These are phyloP conservation scores for Ennomos quercinarius DNA, from an alignment of 2,888 invertebrate species.

Conservation along the genomic window DNA sequence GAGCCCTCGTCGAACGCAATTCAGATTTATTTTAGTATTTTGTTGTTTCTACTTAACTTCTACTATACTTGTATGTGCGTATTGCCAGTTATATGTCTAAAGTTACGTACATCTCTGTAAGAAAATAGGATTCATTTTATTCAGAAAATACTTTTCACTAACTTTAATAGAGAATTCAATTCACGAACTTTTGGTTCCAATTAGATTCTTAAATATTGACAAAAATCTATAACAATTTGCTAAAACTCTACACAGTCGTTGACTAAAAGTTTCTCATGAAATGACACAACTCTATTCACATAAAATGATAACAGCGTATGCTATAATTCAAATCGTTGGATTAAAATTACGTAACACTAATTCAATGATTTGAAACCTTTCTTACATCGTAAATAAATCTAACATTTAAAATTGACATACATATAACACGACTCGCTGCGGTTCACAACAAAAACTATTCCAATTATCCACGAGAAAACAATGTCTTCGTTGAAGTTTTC, in stretches of 20 bases:
- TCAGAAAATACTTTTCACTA: conserved; percentile 77
- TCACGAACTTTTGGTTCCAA: conserved; percentile 73
- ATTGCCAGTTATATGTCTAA: conserved; percentile 73
- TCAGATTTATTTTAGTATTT: conserved; percentile 36
- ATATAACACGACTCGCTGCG: conserved; percentile 50
- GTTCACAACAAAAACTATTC: conserved; percentile 53
- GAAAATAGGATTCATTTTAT: conserved; percentile 82
- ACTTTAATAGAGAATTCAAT: conserved; percentile 70
- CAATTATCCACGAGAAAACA: conserved; percentile 57
- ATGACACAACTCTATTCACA: conserved; percentile 52
- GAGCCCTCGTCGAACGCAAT: conserved; percentile 47
- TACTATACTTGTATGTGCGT: conserved; percentile 71
- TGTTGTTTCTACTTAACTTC: conserved; percentile 51
- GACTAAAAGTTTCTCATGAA: conserved; percentile 63
- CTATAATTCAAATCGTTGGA: conserved; percentile 63
- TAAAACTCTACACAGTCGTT: conserved; percentile 77
- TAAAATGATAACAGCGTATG: conserved; percentile 55
- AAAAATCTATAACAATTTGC: conserved; percentile 69
- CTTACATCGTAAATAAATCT: conserved; percentile 58
- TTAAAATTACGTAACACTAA: conserved; percentile 55
- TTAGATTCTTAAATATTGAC: conserved; percentile 61
- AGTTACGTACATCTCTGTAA: conserved; percentile 76
- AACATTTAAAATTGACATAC: conserved; percentile 57
- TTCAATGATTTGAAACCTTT: conserved; percentile 78
- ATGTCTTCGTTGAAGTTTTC: conserved; percentile 70